Base-by-base conservation (phyloP, 2,113 vertebrate genomes). In the Camelus dromedarius region DNA sequence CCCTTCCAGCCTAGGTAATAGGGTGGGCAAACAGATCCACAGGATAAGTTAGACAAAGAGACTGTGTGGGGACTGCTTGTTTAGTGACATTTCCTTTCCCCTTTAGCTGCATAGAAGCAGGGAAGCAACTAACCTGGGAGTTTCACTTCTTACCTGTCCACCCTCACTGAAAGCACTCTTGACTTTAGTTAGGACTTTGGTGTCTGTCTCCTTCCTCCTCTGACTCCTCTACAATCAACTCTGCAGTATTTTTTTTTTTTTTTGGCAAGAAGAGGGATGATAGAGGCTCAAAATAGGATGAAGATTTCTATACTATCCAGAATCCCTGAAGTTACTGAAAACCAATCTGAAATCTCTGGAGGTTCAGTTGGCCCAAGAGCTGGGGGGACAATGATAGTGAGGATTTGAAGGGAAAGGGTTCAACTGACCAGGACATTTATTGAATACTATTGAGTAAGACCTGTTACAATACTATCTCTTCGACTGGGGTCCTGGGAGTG, bases 41-140 rank as follows among this genome's bases (percentile, higher is more conserved):
- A 81, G 46, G 24, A 72, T 62, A 56, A 75, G 5, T 12, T 64
- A 14, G 67, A 66, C 42, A 92, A 93, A 89, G 30, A 92, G 22
- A 50, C 38, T 54, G 7, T 90, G 22, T 88, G n/a, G 10, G 48
- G 26, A 90, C 50, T 69, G 28, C 73, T 93, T 62, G 46, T 80
- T 94, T 52, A 81, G 42, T 6, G 24, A 89, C 18, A 64, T 85
- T 82, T 79, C 30, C 85, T 28, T 96, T 95, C 32, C 62, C 52
- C 32, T 77, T 58, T 9, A 76, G 32, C 38, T 30, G 10, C 42
- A 52, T 11, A 81, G 77, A 95, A 69, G 52, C 42, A 82, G 73
- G 73, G 54, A 93, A 97, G 26, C n/a, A 91, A 79, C 54, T 89
- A 91, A 89, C 60, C 35, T 77, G 28, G 32, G 64, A 93, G 32